Conservation (phyloP, 2,113 vertebrate genomes). For the Stegastes partitus region DNA sequence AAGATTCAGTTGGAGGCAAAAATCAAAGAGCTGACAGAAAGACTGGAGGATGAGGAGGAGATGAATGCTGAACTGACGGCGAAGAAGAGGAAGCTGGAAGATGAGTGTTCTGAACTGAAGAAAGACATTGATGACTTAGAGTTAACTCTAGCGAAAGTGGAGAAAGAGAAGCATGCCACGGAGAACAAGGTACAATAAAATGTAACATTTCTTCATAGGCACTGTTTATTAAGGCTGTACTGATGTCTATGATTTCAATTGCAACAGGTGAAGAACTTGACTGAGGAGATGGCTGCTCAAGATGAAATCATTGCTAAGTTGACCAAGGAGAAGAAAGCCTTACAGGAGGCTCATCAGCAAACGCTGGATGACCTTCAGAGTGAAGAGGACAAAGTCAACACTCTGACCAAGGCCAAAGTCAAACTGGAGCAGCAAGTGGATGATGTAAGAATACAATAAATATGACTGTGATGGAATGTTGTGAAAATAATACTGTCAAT, state of each 20-base stretch:
- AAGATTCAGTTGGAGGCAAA: conserved; percentile 94
- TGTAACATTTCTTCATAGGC: too few relatives aligned
- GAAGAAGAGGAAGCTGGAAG: conserved; percentile 92
- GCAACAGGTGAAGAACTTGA: conserved; percentile 90
- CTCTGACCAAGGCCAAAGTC: conserved; percentile 78
- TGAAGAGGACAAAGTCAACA: conserved; percentile 90
- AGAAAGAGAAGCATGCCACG: conserved; percentile 93
- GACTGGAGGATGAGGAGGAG: conserved; percentile 92
- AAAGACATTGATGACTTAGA: conserved; percentile 81
- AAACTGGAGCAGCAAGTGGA: conserved; percentile 40
- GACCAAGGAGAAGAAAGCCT: conserved; percentile 91
- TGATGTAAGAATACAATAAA: conserved; percentile 61
- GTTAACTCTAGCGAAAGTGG: conserved; percentile 85
- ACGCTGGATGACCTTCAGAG: conserved; percentile 91
- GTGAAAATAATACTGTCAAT: background rate
- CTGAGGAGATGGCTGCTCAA: conserved; percentile 89
- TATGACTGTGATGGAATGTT: background rate
- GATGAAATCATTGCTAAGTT: conserved; percentile 90
- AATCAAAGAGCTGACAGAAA: conserved; percentile 89
- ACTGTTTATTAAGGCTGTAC: too few relatives aligned
- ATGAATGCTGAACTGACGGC: conserved; percentile 90
- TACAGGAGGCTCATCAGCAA: conserved; percentile 93
- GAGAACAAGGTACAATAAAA: conserved; percentile 89
- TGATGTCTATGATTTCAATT: too few relatives aligned
- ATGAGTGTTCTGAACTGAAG: conserved; percentile 82